Evolutionary conservation across 1,140 invertebrate genomes (phyloP).

Genomic region (Halotydeus destructor): DNA sequence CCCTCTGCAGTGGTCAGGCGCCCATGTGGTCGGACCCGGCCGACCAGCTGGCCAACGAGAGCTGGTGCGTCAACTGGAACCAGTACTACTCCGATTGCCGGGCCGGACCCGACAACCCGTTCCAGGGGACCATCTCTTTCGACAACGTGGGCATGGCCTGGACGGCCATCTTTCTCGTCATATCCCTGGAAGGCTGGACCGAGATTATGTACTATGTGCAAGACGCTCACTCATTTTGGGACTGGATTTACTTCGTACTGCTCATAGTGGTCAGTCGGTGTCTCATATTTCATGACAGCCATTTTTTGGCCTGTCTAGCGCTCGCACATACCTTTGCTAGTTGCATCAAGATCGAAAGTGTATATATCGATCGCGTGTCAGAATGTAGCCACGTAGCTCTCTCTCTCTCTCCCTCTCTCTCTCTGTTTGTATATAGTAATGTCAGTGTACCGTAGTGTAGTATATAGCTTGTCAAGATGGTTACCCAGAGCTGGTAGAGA

Average conservation of each 20-base stretch:
- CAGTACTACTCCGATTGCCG: conserved; percentile 91
- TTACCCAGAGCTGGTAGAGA: too few relatives aligned
- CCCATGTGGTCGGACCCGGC: background rate
- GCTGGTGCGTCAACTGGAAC: conserved; percentile 88
- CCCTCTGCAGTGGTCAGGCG: conserved; percentile 39
- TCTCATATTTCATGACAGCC: too few relatives aligned
- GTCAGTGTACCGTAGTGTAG: too few relatives aligned
- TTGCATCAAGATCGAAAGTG: too few relatives aligned
- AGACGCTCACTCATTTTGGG: conserved; percentile 99
- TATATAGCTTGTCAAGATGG: too few relatives aligned
- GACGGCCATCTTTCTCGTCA: conserved; percentile 94
- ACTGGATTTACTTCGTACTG: conserved; percentile 98
- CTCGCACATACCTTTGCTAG: too few relatives aligned
- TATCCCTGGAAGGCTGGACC: conserved; percentile 64
- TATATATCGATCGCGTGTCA: too few relatives aligned
- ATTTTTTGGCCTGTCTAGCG: too few relatives aligned
- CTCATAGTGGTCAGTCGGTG: conserved; percentile 78
- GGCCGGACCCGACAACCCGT: conserved; percentile 81
- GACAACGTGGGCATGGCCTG: conserved; percentile 98
- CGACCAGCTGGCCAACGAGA: conserved; percentile 21
- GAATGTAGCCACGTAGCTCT: too few relatives aligned
- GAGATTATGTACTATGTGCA: conserved; percentile 99
- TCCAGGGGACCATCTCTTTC: conserved; percentile 96
- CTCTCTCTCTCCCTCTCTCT: too few relatives aligned
- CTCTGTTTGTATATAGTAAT: too few relatives aligned